Conservation (phyloP, 2,888 invertebrate species). For the Cactoblastis cactorum region DNA sequence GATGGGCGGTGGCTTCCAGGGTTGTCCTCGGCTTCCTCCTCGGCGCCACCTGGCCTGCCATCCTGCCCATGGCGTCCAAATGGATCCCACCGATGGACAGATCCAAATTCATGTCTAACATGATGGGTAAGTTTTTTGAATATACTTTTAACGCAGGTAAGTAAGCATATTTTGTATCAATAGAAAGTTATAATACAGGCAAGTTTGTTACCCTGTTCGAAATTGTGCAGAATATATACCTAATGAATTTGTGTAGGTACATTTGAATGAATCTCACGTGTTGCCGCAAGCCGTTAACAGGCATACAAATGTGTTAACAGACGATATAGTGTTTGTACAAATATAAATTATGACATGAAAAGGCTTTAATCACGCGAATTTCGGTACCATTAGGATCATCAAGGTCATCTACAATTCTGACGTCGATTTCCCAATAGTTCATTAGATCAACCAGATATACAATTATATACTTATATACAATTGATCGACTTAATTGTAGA, state of each 20-base stretch:
- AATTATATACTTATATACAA: too few species aligned
- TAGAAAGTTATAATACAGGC: too few species aligned
- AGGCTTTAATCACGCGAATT: constrained; percentile 17
- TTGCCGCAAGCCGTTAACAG: too few species aligned
- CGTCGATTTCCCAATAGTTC: constrained; percentile 27
- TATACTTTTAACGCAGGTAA: too few species aligned
- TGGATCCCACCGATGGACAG: constrained; percentile 98
- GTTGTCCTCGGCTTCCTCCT: constrained; percentile 88
- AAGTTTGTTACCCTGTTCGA: too few species aligned
- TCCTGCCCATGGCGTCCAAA: constrained; percentile 93
- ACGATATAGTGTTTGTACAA: too few species aligned
- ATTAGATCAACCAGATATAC: constrained; percentile 23
- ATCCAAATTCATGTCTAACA: constrained; percentile 94
- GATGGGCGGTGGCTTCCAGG: constrained; percentile 84
- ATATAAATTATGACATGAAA: too few species aligned
- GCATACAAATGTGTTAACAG: too few species aligned
- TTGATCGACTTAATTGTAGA: constrained; percentile 36
- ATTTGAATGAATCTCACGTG: too few species aligned
- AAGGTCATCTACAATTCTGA: constrained; percentile 20
- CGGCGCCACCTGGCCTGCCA: constrained; percentile 96
- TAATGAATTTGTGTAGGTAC: too few species aligned
- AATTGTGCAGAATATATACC: too few species aligned
- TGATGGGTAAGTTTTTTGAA: constrained; percentile 85
- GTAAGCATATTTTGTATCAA: too few species aligned
- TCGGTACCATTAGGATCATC: constrained; percentile 16